A percentile compares a stretch with the other conserved stretches of the same genome.
phyloP scores from a whole-genome alignment of 1,140 invertebrate species.

The Pemphigus obesinymphae region DNA sequence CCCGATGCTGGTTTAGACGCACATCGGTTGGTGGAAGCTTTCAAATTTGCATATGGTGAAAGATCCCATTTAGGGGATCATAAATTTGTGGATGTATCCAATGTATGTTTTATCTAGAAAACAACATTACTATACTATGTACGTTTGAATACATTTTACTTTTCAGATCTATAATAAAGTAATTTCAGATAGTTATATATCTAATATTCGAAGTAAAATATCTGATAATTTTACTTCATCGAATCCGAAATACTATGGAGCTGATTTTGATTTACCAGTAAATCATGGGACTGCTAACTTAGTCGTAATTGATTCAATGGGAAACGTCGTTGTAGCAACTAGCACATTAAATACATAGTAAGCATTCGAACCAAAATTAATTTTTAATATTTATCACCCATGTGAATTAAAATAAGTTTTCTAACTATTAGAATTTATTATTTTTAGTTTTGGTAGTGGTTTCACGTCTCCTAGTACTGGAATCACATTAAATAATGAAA shows the following conservation, averaged over 20 bases:
- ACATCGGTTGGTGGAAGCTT: conserved; percentile 82
- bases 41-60: conserved; percentile 90
- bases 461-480: conserved; percentile 70
- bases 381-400: no score
- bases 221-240: conserved; percentile 64
- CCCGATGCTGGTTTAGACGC: conserved; percentile 54
- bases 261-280: conserved; percentile 53
- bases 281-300: conserved; percentile 84
- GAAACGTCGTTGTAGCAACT: conserved; percentile 82
- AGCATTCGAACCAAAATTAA: background rate
- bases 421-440: no score
- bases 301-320: conserved; percentile 72
- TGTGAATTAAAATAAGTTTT: no score
- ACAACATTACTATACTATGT: background rate
- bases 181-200: conserved; percentile 61
- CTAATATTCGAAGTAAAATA: conserved; percentile 59
- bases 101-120: conserved; percentile 30
- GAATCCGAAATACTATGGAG: conserved; percentile 68
- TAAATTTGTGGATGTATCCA: conserved; percentile 50
- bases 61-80: conserved; percentile 82
- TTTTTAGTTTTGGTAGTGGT: conserved; percentile 67
- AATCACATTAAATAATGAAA: conserved; percentile 89
- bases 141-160: conserved; percentile 41
- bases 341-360: conserved; percentile 57
- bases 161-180: conserved; percentile 61